Conservation (phyloP, 2,797 vertebrate genomes). For the Melanotaenia boesemani region DNA sequence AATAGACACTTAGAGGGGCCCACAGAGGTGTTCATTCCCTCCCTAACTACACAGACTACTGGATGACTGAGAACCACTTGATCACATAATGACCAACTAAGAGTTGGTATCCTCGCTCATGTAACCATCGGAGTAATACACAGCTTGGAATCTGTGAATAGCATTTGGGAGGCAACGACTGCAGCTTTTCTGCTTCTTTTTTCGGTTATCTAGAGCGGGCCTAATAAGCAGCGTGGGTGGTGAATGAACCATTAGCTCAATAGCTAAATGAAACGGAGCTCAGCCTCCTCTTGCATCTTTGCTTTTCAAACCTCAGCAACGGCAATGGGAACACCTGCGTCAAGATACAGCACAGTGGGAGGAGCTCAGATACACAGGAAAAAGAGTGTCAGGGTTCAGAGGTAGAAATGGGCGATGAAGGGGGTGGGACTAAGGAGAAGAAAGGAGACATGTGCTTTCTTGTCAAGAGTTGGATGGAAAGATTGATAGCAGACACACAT, state of each 20-base stretch:
- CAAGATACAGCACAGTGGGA: conserved; percentile 7
- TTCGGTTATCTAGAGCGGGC: conserved; percentile 66
- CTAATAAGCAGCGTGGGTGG: conserved; percentile 77
- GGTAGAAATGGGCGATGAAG: conserved; percentile 18
- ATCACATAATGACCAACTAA: conserved; percentile 70
- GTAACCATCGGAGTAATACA: conserved; percentile 36
- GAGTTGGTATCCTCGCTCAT: conserved; percentile 53
- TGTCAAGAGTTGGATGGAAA: neutral
- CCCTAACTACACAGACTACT: conserved; percentile 60
- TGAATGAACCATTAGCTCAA: conserved; percentile 78
- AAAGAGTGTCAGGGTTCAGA: conserved; percentile 24
- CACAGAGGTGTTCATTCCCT: conserved; percentile 71
- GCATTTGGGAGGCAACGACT: conserved; percentile 54
- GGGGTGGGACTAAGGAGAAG: conserved; percentile 9
- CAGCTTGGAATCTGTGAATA: conserved; percentile 63
- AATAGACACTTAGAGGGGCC: conserved; percentile 75
- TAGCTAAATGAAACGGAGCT: conserved; percentile 66
- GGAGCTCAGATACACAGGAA: conserved; percentile 18
- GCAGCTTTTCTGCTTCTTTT: conserved; percentile 62
- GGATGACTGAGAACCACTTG: conserved; percentile 73
- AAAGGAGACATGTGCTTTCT: conserved; percentile 9
- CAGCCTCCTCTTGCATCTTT: conserved; percentile 52
- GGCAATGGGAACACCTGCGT: conserved; percentile 74
- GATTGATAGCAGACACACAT: neutral
- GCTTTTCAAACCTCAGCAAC: conserved; percentile 60